Evolutionary conservation across 35 echinoderm and acorn worm species (phyloP), one percentile per base, ranked within the genome.

Genomic region (Heliocidaris tuberculata): DNA sequence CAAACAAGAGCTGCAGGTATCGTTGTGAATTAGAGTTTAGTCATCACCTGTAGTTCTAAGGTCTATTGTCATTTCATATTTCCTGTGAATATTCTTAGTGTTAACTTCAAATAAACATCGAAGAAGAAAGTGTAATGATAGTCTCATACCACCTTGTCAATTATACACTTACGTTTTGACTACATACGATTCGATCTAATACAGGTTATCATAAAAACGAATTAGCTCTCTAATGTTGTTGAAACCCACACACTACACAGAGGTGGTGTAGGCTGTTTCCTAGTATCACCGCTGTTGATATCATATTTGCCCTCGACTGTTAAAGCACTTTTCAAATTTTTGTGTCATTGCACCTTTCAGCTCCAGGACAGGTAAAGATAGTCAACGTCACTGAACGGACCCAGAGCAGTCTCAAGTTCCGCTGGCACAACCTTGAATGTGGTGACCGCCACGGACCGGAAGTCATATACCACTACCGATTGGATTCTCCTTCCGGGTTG

Each of bases 1-100:
- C 91, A 93, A 59, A 93, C 91, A 59, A 17, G 30, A 31, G 4
- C 91, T 93, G 91, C 91, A 93, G 91, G 91, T 93, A 59, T 89
- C 13, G 31, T 89, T 47, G 85, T 30, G 12, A 17, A 86, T 86
- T 19, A n/a, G 5, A 48, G 2, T 35, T 13, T 32, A 24, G 0
- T 85, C n/a, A 19, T 19, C 0, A 85, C n/a, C 65, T 85, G 65
- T 85, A 85, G 15, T 85, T 85, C 65, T 42, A 0, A 85, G 15
- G 65, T 85, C 15, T 85, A 85, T 85, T 85, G 65, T 85, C 65
- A 85, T 85, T 15, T 19, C 65, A 85, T 42, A 42, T 42, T 42
- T 42, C 35, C 35, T 42, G 35, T 42, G 35, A 42, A 42, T 42
- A 3, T 42, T 42, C 35, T 42, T 42, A 42, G 35, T 42, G 35